Conservation (phyloP, 2,113 vertebrate species). For the Gambusia holbrooki region DNA sequence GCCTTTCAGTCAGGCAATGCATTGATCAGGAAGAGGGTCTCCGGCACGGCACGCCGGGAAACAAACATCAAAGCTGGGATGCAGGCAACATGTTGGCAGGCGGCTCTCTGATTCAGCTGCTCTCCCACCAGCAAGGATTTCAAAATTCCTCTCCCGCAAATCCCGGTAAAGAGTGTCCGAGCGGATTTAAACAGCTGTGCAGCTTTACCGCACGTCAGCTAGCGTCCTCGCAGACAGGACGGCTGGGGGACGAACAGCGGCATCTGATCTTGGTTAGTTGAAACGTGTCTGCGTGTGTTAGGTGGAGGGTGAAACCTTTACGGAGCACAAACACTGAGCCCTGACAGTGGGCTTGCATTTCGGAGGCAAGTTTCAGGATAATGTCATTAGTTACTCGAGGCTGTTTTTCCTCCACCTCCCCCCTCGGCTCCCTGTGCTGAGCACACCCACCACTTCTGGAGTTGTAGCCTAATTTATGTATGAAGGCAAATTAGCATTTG, state of each 20-base stretch:
- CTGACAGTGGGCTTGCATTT: slow-evolving; percentile 11
- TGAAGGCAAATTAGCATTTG: slow-evolving; percentile 79
- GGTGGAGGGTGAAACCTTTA: neutral
- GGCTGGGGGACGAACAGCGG: neutral
- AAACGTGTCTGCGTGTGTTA: neutral
- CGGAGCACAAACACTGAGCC: neutral
- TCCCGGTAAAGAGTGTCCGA: neutral
- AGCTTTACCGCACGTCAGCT: neutral
- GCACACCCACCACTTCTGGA: slow-evolving; percentile 58
- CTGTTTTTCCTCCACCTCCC: slow-evolving; percentile 23
- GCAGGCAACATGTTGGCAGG: slow-evolving; percentile 39
- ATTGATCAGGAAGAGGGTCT: slow-evolving; percentile 36
- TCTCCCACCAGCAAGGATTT: slow-evolving; percentile 16
- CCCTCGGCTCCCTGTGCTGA: neutral
- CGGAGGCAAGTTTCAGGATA: slow-evolving; percentile 37
- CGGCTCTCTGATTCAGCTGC: slow-evolving; percentile 12
- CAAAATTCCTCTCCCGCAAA: slow-evolving; percentile 15
- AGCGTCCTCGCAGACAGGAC: neutral
- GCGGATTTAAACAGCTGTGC: slow-evolving; percentile 4
- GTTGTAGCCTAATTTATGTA: slow-evolving; percentile 82
- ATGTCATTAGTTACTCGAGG: slow-evolving; percentile 35
- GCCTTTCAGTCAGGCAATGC: slow-evolving; percentile 26
- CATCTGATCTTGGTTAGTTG: neutral
- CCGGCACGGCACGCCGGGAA: slow-evolving; percentile 41
- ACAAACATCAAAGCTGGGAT: slow-evolving; percentile 44